Percentiles rank a stretch among this genome's conserved stretches.
Conservation (phyloP, 2,888 invertebrate species). For the Dasypolia templi region DNA sequence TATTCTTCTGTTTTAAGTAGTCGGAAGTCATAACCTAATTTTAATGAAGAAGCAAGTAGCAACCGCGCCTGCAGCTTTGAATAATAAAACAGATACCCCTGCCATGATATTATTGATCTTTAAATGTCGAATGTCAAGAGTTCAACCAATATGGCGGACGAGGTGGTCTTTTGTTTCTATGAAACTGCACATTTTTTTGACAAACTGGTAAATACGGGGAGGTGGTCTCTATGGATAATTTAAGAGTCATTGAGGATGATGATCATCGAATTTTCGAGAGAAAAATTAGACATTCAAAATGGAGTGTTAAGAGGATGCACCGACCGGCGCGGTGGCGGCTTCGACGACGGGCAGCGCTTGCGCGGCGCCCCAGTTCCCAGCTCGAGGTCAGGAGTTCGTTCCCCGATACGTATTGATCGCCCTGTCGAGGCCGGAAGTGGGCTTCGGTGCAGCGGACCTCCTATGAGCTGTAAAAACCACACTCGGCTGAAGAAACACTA, state of each 20-base stretch:
- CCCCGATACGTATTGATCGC: slow-evolving; percentile 89
- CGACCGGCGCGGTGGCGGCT: slow-evolving; percentile 61
- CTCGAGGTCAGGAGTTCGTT: slow-evolving; percentile 89
- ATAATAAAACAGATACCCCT: slow-evolving; percentile 46
- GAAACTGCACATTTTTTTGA: slow-evolving; percentile 41
- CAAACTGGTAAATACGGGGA: too few relatives aligned
- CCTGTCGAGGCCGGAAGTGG: slow-evolving; percentile 84
- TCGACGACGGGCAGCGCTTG: slow-evolving; percentile 81
- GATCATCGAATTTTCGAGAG: slow-evolving; percentile 48
- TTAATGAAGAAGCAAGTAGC: slow-evolving; percentile 16
- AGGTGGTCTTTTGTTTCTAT: slow-evolving; percentile 37
- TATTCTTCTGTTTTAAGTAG: not conserved
- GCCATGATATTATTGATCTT: slow-evolving; percentile 67
- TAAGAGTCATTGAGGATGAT: slow-evolving; percentile 18
- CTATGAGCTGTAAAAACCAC: slow-evolving; percentile 78
- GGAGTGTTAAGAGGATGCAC: slow-evolving; percentile 82
- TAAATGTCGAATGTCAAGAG: slow-evolving; percentile 68
- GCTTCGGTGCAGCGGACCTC: slow-evolving; percentile 84
- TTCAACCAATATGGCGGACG: slow-evolving; percentile 52
- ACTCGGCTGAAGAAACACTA: slow-evolving; percentile 47
- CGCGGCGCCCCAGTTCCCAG: slow-evolving; percentile 87
- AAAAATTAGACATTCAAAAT: slow-evolving; percentile 84
- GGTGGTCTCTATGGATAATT: slow-evolving; percentile 2
- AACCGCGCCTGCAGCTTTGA: slow-evolving; percentile 46
- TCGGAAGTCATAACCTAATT: slow-evolving; percentile 29